A percentile compares a stretch with the other conserved stretches of the same genome.
phyloP scores from a whole-genome alignment of 2,888 invertebrate genomes.

The Hymenopus coronatus region DNA sequence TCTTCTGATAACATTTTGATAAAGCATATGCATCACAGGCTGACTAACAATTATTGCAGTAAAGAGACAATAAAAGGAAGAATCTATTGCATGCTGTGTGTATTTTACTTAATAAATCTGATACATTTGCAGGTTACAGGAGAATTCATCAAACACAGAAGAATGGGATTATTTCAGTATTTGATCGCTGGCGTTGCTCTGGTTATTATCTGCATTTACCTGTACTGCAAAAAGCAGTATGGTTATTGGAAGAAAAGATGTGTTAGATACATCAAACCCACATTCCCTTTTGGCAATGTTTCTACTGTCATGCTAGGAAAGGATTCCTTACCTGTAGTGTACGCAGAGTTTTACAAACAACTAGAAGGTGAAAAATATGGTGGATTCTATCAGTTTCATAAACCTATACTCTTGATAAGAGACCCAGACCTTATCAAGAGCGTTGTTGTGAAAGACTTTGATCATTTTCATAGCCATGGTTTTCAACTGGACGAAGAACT shows the following conservation, averaged over 20 bases:
- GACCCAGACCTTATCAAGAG: slow-evolving; percentile 58
- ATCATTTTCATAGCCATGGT: slow-evolving; percentile 64
- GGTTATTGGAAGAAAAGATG: slow-evolving; percentile 59
- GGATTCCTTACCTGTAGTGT: slow-evolving; percentile 59
- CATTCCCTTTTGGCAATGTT: slow-evolving; percentile 64
- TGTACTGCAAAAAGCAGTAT: background rate
- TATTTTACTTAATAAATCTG: background rate
- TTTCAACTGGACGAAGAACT: slow-evolving; percentile 61
- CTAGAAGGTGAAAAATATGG: slow-evolving; percentile 5
- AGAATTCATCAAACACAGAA: background rate
- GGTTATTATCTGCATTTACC: background rate
- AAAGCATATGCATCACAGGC: no score
- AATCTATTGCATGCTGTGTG: no score
- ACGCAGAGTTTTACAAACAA: slow-evolving; percentile 57
- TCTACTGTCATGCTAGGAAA: slow-evolving; percentile 54
- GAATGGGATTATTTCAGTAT: background rate
- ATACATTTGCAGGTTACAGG: background rate
- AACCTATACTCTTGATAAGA: slow-evolving; percentile 60
- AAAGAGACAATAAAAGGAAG: no score
- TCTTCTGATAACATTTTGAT: no score
- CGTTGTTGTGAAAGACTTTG: slow-evolving; percentile 61
- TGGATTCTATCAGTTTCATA: slow-evolving; percentile 34
- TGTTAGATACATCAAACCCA: slow-evolving; percentile 55
- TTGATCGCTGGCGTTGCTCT: background rate
- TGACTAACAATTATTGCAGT: no score